A percentile compares a stretch with the other conserved stretches of the same genome.
Evolutionary conservation across 2,888 invertebrate genomes (phyloP).

Genomic region (Eustalomyia histrio): DNA sequence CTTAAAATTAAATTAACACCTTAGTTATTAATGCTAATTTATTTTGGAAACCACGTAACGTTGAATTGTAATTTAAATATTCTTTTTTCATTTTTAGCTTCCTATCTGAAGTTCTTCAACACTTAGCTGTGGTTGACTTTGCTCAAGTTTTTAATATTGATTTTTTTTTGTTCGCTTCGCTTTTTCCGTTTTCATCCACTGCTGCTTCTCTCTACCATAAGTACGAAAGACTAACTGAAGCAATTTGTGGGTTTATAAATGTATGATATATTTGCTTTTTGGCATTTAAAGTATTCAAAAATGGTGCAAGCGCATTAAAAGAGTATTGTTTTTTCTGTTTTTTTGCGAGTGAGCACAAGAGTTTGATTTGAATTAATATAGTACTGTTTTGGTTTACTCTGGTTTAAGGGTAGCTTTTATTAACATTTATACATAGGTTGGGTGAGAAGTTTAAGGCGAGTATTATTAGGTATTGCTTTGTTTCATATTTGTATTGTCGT

Average conservation of each 20-base stretch:
- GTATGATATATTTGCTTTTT: conserved; percentile 19
- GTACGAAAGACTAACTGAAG: conserved; percentile 63
- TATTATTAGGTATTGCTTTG: too few relatives aligned
- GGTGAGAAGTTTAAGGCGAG: background rate
- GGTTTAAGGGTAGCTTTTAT: conserved; percentile 29
- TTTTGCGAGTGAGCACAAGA: conserved; percentile 6
- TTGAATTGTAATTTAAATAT: background rate
- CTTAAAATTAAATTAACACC: conserved; percentile 44
- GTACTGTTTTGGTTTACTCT: background rate
- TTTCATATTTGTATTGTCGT: too few relatives aligned
- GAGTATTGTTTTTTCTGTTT: conserved; percentile 21
- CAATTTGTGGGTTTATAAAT: conserved; percentile 56
- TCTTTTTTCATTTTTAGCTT: conserved; percentile 44
- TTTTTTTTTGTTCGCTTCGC: conserved; percentile 43
- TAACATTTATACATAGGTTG: background rate
- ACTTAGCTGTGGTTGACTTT: conserved; percentile 31
- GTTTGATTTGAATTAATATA: background rate
- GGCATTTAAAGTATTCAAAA: conserved; percentile 5
- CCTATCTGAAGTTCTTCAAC: conserved; percentile 42
- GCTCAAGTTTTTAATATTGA: conserved; percentile 48
- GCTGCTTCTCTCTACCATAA: conserved; percentile 56
- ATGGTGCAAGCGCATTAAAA: conserved; percentile 57
- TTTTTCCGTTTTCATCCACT: conserved; percentile 42
- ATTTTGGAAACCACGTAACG: conserved; percentile 38
- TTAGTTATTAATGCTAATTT: conserved; percentile 39